Evolutionary conservation across 2,797 vertebrate species (phyloP), one percentile per base, ranked within the genome.

Genomic region (Enteromius unitaeniatus): DNA sequence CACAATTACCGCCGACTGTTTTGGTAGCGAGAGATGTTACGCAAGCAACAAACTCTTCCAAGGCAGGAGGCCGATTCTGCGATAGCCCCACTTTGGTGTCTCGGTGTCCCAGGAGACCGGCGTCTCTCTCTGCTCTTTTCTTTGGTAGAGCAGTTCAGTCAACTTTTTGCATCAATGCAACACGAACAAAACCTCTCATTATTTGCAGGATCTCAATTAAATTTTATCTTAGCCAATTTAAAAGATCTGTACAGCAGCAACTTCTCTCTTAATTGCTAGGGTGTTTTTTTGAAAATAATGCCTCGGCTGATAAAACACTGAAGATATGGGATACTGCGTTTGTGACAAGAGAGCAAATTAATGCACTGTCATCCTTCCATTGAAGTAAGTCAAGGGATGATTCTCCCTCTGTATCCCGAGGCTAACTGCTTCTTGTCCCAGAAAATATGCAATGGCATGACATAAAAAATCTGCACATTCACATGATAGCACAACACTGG

Each of bases 351-450:
- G 83, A 87, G 88, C 89, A 89, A 90, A 91, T 93, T 89, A 87
- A 91, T 86, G 86, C 84, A 37, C 87, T 86, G 89, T 93, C 92
- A 90, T 84, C 91, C 91, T 92, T 92, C 88, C 83, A 89, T 86
- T 86, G 87, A 91, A 90, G 89, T 88, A 86, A 91, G 89, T 92
- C 89, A 89, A 90, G 82, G 84, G 90, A 90, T 81, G 73, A 62
- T 76, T 81, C 74, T 62, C 45, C 40, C 84, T 86, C 67, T 53
- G 78, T 86, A 91, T 91, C 84, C 86, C 64, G 87, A 75, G 78
- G 78, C 86, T 69, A 81, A 85, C 85, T 85, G 90, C 90, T 82
- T 89, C 80, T 87, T 85, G 89, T 91, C 88, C 88, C 86, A 89
- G 86, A 92, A 87, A 86, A 70, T 69, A 70, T n/a, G 42, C 31